Base-by-base conservation (phyloP, 2,888 invertebrate genomes). In the Nezara viridula region DNA sequence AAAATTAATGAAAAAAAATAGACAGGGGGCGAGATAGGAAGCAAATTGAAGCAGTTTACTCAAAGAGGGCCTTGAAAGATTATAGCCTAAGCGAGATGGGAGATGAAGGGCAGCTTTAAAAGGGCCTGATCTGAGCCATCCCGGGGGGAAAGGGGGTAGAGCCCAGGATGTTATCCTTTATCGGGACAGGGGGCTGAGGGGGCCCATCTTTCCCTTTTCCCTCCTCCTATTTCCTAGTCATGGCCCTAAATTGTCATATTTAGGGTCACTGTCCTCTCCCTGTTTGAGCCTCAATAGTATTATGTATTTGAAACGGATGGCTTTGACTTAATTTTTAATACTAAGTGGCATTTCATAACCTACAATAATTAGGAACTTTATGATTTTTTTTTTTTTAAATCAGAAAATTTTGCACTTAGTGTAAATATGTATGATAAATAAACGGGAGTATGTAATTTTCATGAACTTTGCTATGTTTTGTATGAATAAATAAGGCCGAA, bases 151-250 rank as follows among this genome's bases (percentile, higher is more conserved):
- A 2, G n/a, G 81, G 44, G 12, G 4, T 32, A 24, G 44, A 16
- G n/a, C 81, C 9, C 44, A 81, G 81, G 81, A 47, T 81, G 81
- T 81, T 81, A 40, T 44, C 81, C 81, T 81, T 81, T 81, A 81
- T 81, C 81, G 44, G 24, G 44, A 12, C 14, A 24, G 24, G 1
- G 40, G 19, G 40, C 40, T 47, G 3, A 3, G 24, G 24, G 40
- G 7, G 5, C 12, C 44, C 81, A 81, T 81, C 44, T 47, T 44
- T 19, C 44, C 14, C 44, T 73, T 37, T 19, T 32, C 19, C 37
- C 2, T 32, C 37, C 2, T 32, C 60, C 27, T 27, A 60, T 60
- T 60, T 60, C 60, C 60, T 14, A 73, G 16, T 0, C 27, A 3
- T 66, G 19, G 19, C 1, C 5, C 16, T 2, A 37, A 73, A 73